Evolutionary conservation across 2,888 invertebrate genomes (phyloP).

Genomic region (Harpalus rubripes): DNA sequence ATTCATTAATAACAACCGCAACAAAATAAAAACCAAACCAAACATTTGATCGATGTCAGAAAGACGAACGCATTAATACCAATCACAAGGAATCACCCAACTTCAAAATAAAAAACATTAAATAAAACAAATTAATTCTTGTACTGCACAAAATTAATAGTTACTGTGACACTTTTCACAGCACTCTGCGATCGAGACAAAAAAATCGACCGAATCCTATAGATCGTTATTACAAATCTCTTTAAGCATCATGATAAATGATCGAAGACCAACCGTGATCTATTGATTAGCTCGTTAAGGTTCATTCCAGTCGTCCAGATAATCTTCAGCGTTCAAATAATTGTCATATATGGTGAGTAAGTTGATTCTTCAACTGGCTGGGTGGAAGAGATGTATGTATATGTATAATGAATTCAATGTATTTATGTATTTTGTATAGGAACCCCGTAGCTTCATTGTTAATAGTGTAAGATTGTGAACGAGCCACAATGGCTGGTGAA

Average conservation of each 20-base stretch:
- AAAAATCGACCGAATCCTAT: slow-evolving; percentile 74
- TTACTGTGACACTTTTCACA: slow-evolving; percentile 74
- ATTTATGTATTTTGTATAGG: slow-evolving; percentile 78
- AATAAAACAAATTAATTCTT: slow-evolving; percentile 69
- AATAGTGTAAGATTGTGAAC: slow-evolving; percentile 77
- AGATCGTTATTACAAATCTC: slow-evolving; percentile 77
- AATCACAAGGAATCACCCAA: slow-evolving; percentile 51
- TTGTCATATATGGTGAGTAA: slow-evolving; percentile 68
- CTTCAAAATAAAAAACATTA: slow-evolving; percentile 49
- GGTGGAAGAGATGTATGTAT: slow-evolving; percentile 76
- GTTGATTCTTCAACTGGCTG: slow-evolving; percentile 69
- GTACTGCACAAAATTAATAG: slow-evolving; percentile 70
- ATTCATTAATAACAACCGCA: slow-evolving; percentile 64
- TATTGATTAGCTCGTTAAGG: slow-evolving; percentile 79
- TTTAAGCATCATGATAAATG: slow-evolving; percentile 78
- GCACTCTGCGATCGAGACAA: slow-evolving; percentile 36
- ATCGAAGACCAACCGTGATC: slow-evolving; percentile 77
- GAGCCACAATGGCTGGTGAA: slow-evolving; percentile 75
- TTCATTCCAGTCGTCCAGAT: slow-evolving; percentile 74
- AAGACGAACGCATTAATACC: slow-evolving; percentile 62
- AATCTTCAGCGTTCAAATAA: slow-evolving; percentile 69
- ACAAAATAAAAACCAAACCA: slow-evolving; percentile 56
- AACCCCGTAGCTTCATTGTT: slow-evolving; percentile 77
- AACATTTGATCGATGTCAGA: slow-evolving; percentile 57
- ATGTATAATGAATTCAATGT: slow-evolving; percentile 78